Evolutionary conservation across 2,797 vertebrate genomes (phyloP).

Genomic region (Mus spretus): DNA sequence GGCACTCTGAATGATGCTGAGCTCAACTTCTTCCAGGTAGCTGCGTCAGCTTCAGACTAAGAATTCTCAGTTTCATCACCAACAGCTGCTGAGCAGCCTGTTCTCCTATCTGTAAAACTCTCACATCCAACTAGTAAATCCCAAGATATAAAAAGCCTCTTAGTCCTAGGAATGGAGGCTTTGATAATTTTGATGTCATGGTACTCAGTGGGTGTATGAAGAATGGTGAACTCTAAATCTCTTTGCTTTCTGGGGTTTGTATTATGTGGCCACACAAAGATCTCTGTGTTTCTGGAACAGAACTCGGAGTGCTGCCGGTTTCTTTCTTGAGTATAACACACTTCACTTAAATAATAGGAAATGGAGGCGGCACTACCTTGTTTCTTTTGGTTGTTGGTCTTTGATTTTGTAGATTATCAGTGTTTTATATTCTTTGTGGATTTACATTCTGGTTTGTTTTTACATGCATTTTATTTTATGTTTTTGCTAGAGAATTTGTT

Average conservation of each 20-base stretch:
- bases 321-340: not conserved
- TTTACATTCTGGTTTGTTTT: slow-evolving; percentile 71
- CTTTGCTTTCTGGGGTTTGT: slow-evolving; percentile 62
- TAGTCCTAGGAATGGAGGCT: not conserved
- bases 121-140: slow-evolving; percentile 8
- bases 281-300: slow-evolving; percentile 23
- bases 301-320: no score
- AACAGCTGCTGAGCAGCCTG: not conserved
- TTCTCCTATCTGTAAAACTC: slow-evolving; percentile 43
- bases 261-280: slow-evolving; percentile 46
- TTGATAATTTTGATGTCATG: not conserved
- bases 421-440: slow-evolving; percentile 59
- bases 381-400: slow-evolving; percentile 23
- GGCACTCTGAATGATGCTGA: slow-evolving; percentile 96
- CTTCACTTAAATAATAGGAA: slow-evolving; percentile 38
- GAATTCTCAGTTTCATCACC: not conserved
- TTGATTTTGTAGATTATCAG: slow-evolving; percentile 53
- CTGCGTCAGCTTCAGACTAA: not conserved
- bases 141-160: slow-evolving; percentile 19
- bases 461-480: slow-evolving; percentile 47
- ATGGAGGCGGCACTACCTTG: not conserved
- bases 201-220: not conserved
- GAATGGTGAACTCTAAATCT: slow-evolving; percentile 20
- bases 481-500: slow-evolving; percentile 94
- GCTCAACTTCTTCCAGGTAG: slow-evolving; percentile 98